Evolutionary conservation across 2,888 invertebrate species (phyloP).

Genomic region (Physocephala rufipes): DNA sequence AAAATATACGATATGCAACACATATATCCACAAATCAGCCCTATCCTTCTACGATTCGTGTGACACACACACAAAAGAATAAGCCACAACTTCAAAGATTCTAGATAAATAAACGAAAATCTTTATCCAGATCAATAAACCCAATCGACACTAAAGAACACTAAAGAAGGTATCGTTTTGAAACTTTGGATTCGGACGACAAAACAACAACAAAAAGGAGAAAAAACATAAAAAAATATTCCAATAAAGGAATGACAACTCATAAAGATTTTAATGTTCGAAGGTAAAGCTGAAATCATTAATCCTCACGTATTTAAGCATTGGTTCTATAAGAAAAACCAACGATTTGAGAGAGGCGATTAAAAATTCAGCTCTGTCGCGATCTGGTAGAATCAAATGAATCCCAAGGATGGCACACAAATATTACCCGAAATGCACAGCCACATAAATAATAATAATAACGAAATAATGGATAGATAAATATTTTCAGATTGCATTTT

Average conservation of each 20-base stretch:
- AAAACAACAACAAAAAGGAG: neutral
- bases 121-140: conserved; percentile 22
- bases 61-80: no score
- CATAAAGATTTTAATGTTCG: conserved; percentile 29
- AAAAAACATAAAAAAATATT: conserved; percentile 22
- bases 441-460: no score
- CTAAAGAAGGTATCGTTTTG: conserved; percentile 9
- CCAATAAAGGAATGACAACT: conserved; percentile 9
- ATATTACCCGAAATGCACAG: no score
- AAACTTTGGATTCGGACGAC: neutral
- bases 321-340: neutral
- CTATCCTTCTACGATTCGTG: neutral
- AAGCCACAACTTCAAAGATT: no score
- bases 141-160: neutral
- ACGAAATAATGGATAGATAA: no score
- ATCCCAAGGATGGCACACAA: no score
- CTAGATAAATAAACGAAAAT: no score
- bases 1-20: no score
- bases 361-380: no score
- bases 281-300: conserved; percentile 38
- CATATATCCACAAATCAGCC: neutral
- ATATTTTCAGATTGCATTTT: no score
- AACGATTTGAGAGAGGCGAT: no score
- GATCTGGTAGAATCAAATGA: no score
- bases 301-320: conserved; percentile 41